A percentile compares a stretch with the other conserved stretches of the same genome.
Conservation (phyloP, 2,888 invertebrate species). For the Cybosia mesomella region DNA sequence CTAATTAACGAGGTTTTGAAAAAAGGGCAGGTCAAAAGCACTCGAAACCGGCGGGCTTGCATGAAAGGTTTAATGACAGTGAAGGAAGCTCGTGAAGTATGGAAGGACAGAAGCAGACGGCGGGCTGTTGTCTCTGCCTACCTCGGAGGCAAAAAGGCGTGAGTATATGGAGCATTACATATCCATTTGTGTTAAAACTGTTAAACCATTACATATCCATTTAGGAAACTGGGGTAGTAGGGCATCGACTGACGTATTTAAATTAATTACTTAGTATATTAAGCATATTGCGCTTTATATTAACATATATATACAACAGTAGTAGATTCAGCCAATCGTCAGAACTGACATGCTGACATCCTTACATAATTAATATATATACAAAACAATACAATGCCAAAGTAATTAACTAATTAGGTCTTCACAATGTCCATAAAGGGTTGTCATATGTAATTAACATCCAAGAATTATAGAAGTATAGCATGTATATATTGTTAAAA, state of each 20-base stretch:
- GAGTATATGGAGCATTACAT: no score
- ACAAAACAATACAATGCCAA: conserved; percentile 20
- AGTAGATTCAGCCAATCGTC: conserved; percentile 18
- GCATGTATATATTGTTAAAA: no score
- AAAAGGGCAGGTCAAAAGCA: no score
- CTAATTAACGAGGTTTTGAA: no score
- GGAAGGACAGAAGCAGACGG: no score
- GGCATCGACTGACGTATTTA: not conserved
- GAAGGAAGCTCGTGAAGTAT: no score
- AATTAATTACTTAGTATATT: conserved; percentile 14
- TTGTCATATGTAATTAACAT: not conserved
- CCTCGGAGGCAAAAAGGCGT: no score
- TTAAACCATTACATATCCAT: not conserved
- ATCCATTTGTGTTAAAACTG: no score
- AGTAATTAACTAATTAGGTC: conserved; percentile 21
- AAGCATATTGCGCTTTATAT: not conserved
- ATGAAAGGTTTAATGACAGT: no score
- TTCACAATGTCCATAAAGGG: not conserved
- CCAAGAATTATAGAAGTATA: not conserved
- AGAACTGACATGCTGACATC: conserved; percentile 17
- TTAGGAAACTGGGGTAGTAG: not conserved
- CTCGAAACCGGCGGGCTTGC: no score
- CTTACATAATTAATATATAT: conserved; percentile 24
- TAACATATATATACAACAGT: conserved; percentile 12
- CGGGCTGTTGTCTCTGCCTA: no score